Percentiles rank a stretch among this genome's conserved stretches.
phyloP scores from a whole-genome alignment of 2,113 vertebrate genomes.

The Varanus komodoensis region DNA sequence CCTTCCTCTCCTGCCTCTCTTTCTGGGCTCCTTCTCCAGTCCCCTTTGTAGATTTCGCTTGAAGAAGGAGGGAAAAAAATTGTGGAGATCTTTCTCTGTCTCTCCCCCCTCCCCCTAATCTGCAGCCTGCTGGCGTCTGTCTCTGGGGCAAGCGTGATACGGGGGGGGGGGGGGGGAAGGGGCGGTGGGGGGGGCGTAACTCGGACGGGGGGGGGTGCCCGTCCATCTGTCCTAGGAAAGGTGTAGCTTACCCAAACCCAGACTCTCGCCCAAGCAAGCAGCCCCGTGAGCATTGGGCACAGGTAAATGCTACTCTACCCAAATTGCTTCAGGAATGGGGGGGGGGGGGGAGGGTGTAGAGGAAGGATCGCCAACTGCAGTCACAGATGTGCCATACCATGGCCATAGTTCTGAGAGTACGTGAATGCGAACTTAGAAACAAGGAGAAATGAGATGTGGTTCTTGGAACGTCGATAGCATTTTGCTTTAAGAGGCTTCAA shows the following conservation, averaged over 20 bases:
- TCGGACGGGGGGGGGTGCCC: neutral
- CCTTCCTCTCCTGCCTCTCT: neutral
- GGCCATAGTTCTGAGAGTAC: neutral
- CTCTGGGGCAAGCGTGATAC: constrained; percentile 8
- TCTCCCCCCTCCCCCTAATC: neutral
- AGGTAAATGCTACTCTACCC: constrained; percentile 47
- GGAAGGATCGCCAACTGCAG: neutral
- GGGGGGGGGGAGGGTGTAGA: neutral
- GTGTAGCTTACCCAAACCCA: neutral
- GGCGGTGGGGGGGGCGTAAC: neutral
- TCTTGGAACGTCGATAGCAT: neutral
- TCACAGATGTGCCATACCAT: neutral
- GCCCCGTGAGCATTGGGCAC: constrained; percentile 38
- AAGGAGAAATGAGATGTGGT: neutral
- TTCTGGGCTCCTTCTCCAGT: no score
- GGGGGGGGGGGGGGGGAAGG: neutral
- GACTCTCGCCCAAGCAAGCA: neutral
- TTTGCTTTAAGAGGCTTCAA: neutral
- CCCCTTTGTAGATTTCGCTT: neutral
- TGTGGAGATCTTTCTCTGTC: neutral
- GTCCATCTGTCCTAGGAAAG: neutral
- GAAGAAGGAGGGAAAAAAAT: neutral
- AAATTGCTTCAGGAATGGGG: constrained; percentile 20
- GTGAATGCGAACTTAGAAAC: neutral
- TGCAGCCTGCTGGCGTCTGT: neutral